phyloP scores from a whole-genome alignment of 1,140 invertebrate species.

The Sogatella furcifera region DNA sequence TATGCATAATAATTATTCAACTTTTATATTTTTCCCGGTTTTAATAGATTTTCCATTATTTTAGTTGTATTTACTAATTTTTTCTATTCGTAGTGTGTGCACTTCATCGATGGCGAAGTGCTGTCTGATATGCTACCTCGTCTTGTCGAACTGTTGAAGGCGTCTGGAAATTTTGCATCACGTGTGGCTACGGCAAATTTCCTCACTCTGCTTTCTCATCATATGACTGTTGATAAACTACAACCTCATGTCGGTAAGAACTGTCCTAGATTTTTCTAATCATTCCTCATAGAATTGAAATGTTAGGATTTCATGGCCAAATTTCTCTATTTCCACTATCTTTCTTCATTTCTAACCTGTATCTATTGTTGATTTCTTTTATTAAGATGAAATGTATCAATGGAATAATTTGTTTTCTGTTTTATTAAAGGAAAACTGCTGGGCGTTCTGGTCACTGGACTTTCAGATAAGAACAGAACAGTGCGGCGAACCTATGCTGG shows the following conservation, averaged over 20 bases:
- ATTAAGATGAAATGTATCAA: neutral
- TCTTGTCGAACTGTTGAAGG: constrained; percentile 70
- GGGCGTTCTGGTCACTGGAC: constrained; percentile 58
- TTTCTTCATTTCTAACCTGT: no score
- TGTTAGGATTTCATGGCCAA: no score
- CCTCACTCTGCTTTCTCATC: constrained; percentile 57
- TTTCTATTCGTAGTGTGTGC: constrained; percentile 53
- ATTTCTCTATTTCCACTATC: no score
- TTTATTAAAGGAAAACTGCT: constrained; percentile 58
- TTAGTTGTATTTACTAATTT: no score
- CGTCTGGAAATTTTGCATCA: constrained; percentile 67
- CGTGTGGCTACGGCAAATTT: constrained; percentile 79
- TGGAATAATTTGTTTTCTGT: neutral
- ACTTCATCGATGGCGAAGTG: constrained; percentile 62
- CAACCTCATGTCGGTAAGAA: constrained; percentile 47
- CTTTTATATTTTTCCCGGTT: no score
- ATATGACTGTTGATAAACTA: constrained; percentile 40
- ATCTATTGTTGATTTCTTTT: neutral
- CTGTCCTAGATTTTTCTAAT: neutral
- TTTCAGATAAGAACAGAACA: constrained; percentile 70
- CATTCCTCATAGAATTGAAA: no score
- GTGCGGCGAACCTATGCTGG: constrained; percentile 73
- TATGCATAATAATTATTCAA: no score
- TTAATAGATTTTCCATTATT: no score
- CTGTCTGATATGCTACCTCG: constrained; percentile 69